Conservation (phyloP, 2,888 invertebrate species). For the Standfussiana lucernea region DNA sequence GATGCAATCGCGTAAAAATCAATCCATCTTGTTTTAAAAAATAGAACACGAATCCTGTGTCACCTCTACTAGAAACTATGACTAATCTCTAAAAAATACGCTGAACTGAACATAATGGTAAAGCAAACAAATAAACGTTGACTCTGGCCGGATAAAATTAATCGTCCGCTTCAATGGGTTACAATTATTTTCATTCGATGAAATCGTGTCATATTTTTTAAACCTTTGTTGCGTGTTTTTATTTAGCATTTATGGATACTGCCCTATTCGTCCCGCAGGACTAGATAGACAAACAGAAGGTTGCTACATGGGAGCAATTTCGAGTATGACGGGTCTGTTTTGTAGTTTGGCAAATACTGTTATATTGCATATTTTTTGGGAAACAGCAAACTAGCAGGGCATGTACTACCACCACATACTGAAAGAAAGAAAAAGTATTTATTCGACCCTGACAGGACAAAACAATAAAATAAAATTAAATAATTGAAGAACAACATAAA, state of each 20-base stretch:
- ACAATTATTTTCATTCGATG: slow-evolving; percentile 1
- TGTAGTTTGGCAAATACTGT: no score
- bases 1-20: not conserved
- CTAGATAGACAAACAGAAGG: not conserved
- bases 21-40: not conserved
- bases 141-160: not conserved
- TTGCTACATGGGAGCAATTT: no score
- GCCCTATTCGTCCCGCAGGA: not conserved
- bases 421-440: no score
- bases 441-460: no score
- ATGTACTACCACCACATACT: no score
- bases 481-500: no score
- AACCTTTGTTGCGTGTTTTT: not conserved
- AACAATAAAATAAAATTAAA: no score
- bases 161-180: not conserved
- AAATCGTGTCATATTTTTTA: not conserved
- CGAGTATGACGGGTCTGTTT: no score
- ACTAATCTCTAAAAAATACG: slow-evolving; percentile 28
- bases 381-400: no score
- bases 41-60: not conserved
- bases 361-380: no score
- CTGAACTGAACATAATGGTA: slow-evolving; percentile 1
- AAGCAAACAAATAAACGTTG: not conserved
- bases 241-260: not conserved
- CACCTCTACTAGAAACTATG: not conserved